Evolutionary conservation across 2,888 invertebrate genomes (phyloP), one percentile per base, ranked within the genome.

Genomic region (Pandemis cinnamomeana): DNA sequence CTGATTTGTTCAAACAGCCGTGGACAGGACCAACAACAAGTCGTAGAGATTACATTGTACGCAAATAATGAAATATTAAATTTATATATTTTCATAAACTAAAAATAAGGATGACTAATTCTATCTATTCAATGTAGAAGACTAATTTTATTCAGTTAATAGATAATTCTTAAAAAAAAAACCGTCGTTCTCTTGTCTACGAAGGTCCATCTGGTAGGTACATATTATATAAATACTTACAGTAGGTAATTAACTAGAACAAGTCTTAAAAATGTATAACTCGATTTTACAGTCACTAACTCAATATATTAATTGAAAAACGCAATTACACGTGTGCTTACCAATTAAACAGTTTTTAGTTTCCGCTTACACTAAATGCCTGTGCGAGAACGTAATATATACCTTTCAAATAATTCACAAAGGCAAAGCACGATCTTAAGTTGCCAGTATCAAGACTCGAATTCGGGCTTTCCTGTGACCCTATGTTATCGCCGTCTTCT

Each of bases 401-500:
- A 89, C 91, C 90, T 90, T 89, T 88, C 88, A 87, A 91, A 92
- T 93, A 91, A 92, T 91, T 91, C 88, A 91, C 91, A 89, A 90
- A 91, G 88, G 89, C 91, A 88, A 91, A 90, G 89, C 90, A 89
- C 85, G 87, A 87, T 89, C 88, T 87, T 89, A 92, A 92, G 88
- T 93, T 91, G 86, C 87, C 91, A 93, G 91, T 93, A 93, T 92
- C 89, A 91, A 92, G 92, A 88, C 89, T 89, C 84, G 87, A 91
- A 91, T 93, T 92, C 87, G 92, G 92, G 91, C 93, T 93, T 91
- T 91, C 89, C 91, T 90, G 85, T 84, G 90, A 91, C 89, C 88
- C 90, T 90, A 88, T 84, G 80, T 78, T 88, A 75, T 77, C 70
- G 76, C 82, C 75, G 77, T 93, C 92, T 84, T 88, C 76, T 80